A percentile compares a stretch with the other conserved stretches of the same genome.
phyloP scores from a whole-genome alignment of 2,113 vertebrate species.

The Buteo buteo region DNA sequence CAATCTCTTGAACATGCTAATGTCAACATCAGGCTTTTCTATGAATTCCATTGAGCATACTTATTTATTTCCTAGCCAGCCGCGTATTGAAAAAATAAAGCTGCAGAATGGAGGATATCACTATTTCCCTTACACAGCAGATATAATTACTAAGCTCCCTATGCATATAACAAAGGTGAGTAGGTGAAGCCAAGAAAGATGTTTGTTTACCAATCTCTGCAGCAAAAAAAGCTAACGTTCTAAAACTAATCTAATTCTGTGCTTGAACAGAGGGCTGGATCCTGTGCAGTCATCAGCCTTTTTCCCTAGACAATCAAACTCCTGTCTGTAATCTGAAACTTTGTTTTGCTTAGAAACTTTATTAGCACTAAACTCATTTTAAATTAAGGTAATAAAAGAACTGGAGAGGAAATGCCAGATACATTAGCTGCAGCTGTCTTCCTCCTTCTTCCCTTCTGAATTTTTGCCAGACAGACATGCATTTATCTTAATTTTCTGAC shows the following conservation, averaged over 20 bases:
- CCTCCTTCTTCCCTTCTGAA: constrained; percentile 1
- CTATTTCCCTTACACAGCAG: neutral
- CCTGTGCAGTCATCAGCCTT: constrained; percentile 3
- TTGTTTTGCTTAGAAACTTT: constrained; percentile 19
- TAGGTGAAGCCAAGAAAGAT: constrained; percentile 38
- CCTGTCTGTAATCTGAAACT: constrained; percentile 30
- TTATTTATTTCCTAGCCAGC: constrained; percentile 14
- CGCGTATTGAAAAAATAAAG: neutral
- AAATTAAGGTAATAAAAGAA: constrained; percentile 44
- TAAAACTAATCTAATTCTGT: constrained; percentile 40
- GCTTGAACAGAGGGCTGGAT: constrained; percentile 16
- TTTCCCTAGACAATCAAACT: neutral
- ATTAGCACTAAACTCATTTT: constrained; percentile 41
- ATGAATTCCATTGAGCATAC: neutral
- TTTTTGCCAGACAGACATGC: neutral
- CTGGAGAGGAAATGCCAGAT: constrained; percentile 2
- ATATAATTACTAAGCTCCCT: constrained; percentile 14
- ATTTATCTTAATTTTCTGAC: constrained; percentile 43
- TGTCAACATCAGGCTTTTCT: neutral
- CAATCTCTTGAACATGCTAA: neutral
- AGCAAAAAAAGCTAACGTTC: neutral
- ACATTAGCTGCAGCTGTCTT: neutral
- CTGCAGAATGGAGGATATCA: neutral
- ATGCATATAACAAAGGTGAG: constrained; percentile 1
- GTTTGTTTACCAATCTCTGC: constrained; percentile 37